Conservation (phyloP, 2,797 vertebrate species). For the Alfaro cultratus region DNA sequence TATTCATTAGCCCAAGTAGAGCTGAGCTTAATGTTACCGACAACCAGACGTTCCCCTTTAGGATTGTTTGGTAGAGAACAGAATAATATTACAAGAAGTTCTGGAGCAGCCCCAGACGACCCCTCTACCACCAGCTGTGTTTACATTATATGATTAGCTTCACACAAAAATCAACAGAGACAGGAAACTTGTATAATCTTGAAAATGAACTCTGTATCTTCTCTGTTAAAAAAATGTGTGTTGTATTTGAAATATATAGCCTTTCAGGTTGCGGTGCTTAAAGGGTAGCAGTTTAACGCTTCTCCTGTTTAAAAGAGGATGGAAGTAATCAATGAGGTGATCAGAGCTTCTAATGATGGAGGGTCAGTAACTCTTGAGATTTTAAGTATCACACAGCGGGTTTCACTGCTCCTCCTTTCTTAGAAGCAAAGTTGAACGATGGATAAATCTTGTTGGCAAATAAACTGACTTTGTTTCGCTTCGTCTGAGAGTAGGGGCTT, state of each 20-base stretch:
- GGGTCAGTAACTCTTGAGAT: not conserved
- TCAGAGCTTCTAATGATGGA: not conserved
- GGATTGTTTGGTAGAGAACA: not conserved
- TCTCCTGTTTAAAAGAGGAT: not conserved
- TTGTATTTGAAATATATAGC: not conserved
- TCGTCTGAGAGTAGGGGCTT: conserved; percentile 9
- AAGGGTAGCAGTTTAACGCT: not conserved
- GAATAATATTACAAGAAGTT: not conserved
- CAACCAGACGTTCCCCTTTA: no score
- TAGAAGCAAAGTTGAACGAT: not conserved
- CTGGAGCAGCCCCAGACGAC: not conserved
- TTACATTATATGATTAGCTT: not conserved
- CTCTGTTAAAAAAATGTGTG: not conserved
- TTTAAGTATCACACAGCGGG: not conserved
- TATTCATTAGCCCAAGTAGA: not conserved
- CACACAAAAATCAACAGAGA: not conserved
- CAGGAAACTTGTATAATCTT: not conserved
- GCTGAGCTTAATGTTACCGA: not conserved
- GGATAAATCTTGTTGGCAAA: not conserved
- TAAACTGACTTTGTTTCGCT: not conserved
- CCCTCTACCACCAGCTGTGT: no score
- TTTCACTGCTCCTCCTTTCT: not conserved
- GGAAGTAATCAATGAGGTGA: not conserved
- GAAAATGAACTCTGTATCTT: not conserved
- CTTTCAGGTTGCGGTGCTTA: not conserved